These are phyloP conservation scores for Ecliptopera silaceata DNA, from an alignment of 2,888 invertebrate species.

Conservation along the genomic window DNA sequence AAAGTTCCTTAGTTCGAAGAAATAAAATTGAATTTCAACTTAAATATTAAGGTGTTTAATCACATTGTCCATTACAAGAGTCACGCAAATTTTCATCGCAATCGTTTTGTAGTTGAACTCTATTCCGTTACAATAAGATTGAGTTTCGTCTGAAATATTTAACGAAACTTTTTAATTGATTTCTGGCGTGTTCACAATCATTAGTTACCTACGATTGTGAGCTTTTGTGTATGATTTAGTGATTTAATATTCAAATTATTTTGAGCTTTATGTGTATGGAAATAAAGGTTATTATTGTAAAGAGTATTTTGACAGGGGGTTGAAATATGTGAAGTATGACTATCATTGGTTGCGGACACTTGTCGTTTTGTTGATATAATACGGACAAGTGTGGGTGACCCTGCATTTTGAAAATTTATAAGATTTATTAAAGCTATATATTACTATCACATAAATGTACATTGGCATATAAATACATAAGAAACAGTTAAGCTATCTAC, in stretches of 20 bases:
- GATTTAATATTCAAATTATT: constrained; percentile 4
- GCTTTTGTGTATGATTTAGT: constrained; percentile 28
- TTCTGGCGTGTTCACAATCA: constrained; percentile 57
- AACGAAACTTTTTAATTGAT: constrained; percentile 50
- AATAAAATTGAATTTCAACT: constrained; percentile 28
- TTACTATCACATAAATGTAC: too few relatives aligned
- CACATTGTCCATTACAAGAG: constrained; percentile 25
- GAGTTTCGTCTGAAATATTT: constrained; percentile 4
- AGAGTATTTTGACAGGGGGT: background rate
- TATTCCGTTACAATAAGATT: background rate
- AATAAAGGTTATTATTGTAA: background rate
- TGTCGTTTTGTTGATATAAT: background rate
- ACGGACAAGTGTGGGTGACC: background rate
- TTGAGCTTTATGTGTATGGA: background rate
- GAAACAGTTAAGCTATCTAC: too few relatives aligned
- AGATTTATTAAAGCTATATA: too few relatives aligned
- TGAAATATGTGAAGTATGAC: constrained; percentile 4
- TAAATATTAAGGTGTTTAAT: constrained; percentile 29
- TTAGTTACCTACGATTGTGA: constrained; percentile 45
- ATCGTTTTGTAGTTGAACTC: constrained; percentile 2
- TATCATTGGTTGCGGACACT: constrained; percentile 3
- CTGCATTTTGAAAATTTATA: background rate
- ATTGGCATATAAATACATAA: too few relatives aligned
- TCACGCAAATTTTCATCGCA: constrained; percentile 12
- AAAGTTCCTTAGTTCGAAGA: constrained; percentile 14